Evolutionary conservation across 2,888 invertebrate species (phyloP).

Genomic region (Graphium colonna): DNA sequence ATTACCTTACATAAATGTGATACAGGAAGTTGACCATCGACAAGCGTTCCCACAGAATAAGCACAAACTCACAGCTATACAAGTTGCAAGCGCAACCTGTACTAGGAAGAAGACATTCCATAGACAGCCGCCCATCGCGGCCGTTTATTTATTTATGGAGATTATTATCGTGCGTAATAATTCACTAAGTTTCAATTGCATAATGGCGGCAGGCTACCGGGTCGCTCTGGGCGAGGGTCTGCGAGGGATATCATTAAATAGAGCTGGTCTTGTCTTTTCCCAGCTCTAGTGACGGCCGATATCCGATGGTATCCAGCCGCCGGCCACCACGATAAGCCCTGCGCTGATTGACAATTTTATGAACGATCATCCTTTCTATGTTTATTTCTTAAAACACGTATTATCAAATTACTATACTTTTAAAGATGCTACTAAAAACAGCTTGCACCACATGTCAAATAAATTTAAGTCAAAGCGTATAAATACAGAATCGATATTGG

Average conservation of each 20-base stretch:
- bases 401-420: neutral
- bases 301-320: constrained; percentile 9
- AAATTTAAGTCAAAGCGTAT: no score
- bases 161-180: constrained; percentile 78
- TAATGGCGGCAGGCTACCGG: constrained; percentile 74
- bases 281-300: constrained; percentile 36
- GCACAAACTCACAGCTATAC: no score
- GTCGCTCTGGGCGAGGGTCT: constrained; percentile 72
- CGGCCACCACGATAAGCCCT: neutral
- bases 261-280: constrained; percentile 62
- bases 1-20: no score
- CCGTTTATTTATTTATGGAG: constrained; percentile 73
- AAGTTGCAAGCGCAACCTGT: constrained; percentile 4
- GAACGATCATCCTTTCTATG: no score
- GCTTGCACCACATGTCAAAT: no score
- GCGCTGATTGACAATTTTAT: constrained; percentile 2
- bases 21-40: no score
- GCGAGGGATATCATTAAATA: constrained; percentile 71
- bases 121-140: constrained; percentile 42
- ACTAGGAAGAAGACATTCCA: constrained; percentile 21
- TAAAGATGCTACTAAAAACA: no score
- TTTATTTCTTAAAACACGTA: no score
- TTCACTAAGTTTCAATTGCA: constrained; percentile 80
- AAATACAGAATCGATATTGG: no score
- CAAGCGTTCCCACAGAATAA: no score